Conservation (phyloP, 2,113 vertebrate genomes). For the Rhagologus leucostigma region DNA sequence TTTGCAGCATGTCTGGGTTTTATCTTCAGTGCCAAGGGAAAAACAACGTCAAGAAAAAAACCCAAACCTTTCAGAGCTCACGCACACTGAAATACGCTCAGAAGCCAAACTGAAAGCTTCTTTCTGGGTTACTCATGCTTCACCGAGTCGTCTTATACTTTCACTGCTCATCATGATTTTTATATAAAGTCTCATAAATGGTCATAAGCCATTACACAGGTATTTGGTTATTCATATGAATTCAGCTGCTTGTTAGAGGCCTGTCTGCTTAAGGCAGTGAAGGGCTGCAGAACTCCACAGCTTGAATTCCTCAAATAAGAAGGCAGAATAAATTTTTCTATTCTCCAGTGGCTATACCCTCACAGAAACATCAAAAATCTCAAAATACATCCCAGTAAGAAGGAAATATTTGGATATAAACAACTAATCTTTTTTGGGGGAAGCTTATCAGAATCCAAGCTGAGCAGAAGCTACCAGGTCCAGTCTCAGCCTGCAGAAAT, state of each 20-base stretch:
- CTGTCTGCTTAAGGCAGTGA: neutral
- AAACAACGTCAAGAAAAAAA: neutral
- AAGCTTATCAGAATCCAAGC: neutral
- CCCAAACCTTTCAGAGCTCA: neutral
- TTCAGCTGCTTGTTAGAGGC: neutral
- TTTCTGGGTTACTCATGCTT: neutral
- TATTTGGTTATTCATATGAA: neutral
- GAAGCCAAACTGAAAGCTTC: neutral
- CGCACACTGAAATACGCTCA: neutral
- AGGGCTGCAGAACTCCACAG: neutral
- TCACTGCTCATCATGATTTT: neutral
- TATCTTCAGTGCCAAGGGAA: neutral
- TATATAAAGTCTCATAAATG: neutral
- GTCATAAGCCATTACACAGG: constrained; percentile 30
- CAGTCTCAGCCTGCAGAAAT: neutral
- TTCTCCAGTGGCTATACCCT: neutral
- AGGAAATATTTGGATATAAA: neutral
- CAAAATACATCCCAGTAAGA: neutral
- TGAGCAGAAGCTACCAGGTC: neutral
- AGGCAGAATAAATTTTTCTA: neutral
- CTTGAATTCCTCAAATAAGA: neutral
- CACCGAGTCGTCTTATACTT: neutral
- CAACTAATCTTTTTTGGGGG: neutral
- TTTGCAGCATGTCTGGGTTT: neutral
- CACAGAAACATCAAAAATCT: neutral